Evolutionary conservation across 2,113 vertebrate species (phyloP), one percentile per base, ranked within the genome.

Genomic region (Irena cyanogastra): DNA sequence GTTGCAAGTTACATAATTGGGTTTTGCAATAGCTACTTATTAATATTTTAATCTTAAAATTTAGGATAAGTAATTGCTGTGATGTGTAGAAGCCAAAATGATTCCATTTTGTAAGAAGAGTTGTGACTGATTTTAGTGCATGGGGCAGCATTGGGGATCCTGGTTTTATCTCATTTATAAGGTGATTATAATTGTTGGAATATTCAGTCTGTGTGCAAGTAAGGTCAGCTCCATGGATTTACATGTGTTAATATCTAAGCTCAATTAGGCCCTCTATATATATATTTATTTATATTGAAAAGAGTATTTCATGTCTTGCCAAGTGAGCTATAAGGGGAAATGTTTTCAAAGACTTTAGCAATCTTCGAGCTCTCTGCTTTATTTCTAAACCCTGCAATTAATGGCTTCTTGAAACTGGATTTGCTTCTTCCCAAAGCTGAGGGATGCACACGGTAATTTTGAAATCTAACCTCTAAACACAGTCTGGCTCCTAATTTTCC

Each of bases 311-410:
- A 18, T 33, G 70, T 72, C n/a, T 90, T 2, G 16, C 89, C 91
- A 90, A 77, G 59, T 0, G 17, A 70, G 78, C 82, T 91, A n/a
- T 61, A 69, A 93, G 82, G 87, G 81, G 70, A 61, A 65, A 85
- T 50, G 42, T 88, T 83, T 89, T 82, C 78, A 79, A 95, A 93
- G 84, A 9, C 87, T 95, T 65, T 1, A 90, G 82, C 66, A 90
- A n/a, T 80, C 71, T 53, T 35, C 0, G 66, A 89, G 75, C 64
- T 79, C 85, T 56, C 50, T 85, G 64, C 85, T 94, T 91, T 77
- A 39, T 93, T 96, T 95, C 85, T 87, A n/a, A 83, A 56, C 93
- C 86, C 82, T 90, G 35, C 85, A 74, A 96, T 96, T 93, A 95
- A 90, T 90, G 92, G 87, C 89, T 94, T 74, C 75, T 94, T 56